Conservation (phyloP, 2,888 invertebrate species). For the Lordiphosa andalusiaca region DNA sequence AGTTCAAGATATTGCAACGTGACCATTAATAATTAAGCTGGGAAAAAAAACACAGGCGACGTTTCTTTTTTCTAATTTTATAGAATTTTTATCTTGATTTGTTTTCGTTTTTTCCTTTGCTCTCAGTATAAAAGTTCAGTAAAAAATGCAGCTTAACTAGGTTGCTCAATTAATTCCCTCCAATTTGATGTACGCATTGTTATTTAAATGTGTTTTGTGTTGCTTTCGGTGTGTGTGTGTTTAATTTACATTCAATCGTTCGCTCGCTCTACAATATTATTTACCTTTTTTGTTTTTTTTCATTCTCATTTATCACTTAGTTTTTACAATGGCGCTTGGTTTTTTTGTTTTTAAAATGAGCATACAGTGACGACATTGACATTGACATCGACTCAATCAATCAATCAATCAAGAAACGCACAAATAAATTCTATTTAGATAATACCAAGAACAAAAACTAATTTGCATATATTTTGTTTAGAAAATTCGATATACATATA, state of each 20-base stretch:
- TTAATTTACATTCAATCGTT: conserved; percentile 15
- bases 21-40: conserved; percentile 54
- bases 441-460: conserved; percentile 47
- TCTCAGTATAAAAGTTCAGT: conserved; percentile 77
- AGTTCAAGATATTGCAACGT: conserved; percentile 50
- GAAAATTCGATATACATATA: conserved; percentile 27
- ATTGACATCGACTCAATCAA: conserved; percentile 24
- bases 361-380: conserved; percentile 51
- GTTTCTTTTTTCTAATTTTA: conserved; percentile 16
- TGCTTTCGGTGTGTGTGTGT: conserved; percentile 34
- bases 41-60: conserved; percentile 21
- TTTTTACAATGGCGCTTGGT: conserved; percentile 80
- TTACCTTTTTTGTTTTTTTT: conserved; percentile 40
- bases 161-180: conserved; percentile 52
- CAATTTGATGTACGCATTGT: conserved; percentile 46
- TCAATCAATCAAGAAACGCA: conserved; percentile 41
- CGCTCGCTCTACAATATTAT: conserved; percentile 40
- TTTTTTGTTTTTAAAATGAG: conserved; percentile 43
- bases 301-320: conserved; percentile 77
- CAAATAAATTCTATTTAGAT: conserved; percentile 47
- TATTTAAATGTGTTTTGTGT: conserved; percentile 28
- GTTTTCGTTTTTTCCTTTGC: conserved; percentile 31
- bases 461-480: conserved; percentile 36
- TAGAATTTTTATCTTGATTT: conserved; percentile 31
- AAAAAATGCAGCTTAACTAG: conserved; percentile 78